A percentile compares a stretch with the other conserved stretches of the same genome.
These are phyloP conservation scores for Sinocyclocheilus grahami DNA, from an alignment of 2,113 vertebrate genomes.

Conservation along the genomic window DNA sequence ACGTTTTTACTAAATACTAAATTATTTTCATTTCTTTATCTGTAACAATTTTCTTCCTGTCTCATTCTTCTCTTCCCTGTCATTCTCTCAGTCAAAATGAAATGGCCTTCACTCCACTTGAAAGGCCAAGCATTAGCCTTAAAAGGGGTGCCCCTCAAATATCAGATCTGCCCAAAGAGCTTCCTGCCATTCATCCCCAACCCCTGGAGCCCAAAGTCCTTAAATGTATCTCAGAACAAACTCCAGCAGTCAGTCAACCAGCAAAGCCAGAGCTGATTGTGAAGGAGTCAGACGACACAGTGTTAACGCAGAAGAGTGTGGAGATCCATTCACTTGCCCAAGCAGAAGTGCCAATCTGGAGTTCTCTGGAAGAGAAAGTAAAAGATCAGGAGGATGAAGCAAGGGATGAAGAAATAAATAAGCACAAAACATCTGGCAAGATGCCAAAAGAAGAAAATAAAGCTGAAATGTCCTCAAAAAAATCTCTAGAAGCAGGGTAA, in stretches of 20 bases:
- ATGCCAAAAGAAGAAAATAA: slow-evolving; percentile 16
- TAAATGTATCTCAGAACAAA: slow-evolving; percentile 10
- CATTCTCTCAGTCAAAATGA: slow-evolving; percentile 31
- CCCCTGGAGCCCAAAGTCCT: slow-evolving; percentile 2
- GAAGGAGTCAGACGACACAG: background rate
- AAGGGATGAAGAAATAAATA: slow-evolving; percentile 34
- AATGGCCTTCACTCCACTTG: slow-evolving; percentile 5
- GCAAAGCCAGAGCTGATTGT: background rate
- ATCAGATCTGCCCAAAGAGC: slow-evolving; percentile 1
- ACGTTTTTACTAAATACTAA: background rate
- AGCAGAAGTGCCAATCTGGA: slow-evolving; percentile 71
- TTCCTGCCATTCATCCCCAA: slow-evolving; percentile 26
- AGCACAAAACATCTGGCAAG: slow-evolving; percentile 45
- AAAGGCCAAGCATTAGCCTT: background rate
- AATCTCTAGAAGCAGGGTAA: slow-evolving; percentile 69
- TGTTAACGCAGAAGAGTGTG: background rate
- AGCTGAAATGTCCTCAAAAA: slow-evolving; percentile 28
- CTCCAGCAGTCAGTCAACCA: slow-evolving; percentile 1
- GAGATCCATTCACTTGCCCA: slow-evolving; percentile 43
- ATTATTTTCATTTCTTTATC: background rate
- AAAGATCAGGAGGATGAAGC: slow-evolving; percentile 56
- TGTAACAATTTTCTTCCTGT: slow-evolving; percentile 11
- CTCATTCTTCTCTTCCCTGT: slow-evolving; percentile 19
- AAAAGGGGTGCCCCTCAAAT: background rate
- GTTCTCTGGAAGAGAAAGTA: slow-evolving; percentile 64